These are phyloP conservation scores for Camponotus pennsylvanicus DNA, from an alignment of 1,140 invertebrate genomes.

Conservation along the genomic window DNA sequence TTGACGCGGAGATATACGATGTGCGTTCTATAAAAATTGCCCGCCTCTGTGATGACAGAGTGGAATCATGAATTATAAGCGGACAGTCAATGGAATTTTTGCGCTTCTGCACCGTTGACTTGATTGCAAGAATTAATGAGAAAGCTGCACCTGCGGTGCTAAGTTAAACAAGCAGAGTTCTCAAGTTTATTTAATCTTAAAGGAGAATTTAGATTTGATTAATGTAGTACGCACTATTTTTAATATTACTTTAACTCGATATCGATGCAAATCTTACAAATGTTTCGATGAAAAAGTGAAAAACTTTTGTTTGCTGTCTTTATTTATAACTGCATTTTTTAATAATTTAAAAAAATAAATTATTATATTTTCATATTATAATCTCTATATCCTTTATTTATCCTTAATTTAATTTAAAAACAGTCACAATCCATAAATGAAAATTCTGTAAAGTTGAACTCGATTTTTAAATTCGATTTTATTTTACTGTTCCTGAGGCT, in stretches of 20 bases:
- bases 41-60: conserved; percentile 47
- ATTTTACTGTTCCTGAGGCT: background rate
- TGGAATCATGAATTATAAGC: conserved; percentile 51
- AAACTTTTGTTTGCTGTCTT: background rate
- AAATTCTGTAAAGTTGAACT: background rate
- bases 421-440: background rate
- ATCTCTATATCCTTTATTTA: background rate
- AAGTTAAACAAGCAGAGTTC: background rate
- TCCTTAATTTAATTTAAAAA: background rate
- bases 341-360: background rate
- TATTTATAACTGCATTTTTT: background rate
- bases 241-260: background rate
- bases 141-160: background rate
- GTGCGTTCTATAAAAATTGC: conserved; percentile 36
- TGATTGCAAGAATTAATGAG: conserved; percentile 25
- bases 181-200: background rate
- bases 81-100: conserved; percentile 7
- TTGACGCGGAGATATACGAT: conserved; percentile 41
- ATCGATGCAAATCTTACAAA: background rate
- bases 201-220: background rate
- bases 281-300: background rate
- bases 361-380: background rate
- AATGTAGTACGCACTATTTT: background rate
- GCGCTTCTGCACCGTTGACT: background rate
- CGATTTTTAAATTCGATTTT: background rate